Conservation (phyloP, 2,888 invertebrate species). For the Herminia tarsipennalis region DNA sequence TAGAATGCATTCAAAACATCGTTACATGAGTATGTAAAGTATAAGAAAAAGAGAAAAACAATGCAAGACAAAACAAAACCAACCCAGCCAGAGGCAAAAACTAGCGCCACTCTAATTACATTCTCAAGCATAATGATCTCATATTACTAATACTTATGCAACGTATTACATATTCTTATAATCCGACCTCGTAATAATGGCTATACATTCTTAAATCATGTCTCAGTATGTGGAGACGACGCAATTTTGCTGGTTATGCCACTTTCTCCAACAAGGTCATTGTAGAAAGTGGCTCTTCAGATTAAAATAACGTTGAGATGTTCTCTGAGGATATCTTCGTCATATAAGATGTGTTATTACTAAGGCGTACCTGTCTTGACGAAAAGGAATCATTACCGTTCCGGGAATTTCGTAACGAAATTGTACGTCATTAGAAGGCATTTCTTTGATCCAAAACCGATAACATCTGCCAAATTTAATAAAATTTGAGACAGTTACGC, state of each 20-base stretch:
- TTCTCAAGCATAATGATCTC: slow-evolving; percentile 26
- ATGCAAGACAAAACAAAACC: neutral
- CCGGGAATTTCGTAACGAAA: neutral
- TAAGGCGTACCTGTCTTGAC: neutral
- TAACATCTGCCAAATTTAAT: neutral
- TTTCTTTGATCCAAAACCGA: too few species aligned
- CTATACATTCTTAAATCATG: neutral
- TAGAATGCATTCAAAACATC: too few species aligned
- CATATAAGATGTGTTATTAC: neutral
- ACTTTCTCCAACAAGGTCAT: slow-evolving; percentile 43
- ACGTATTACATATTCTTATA: slow-evolving; percentile 25
- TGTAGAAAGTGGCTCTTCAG: slow-evolving; percentile 29
- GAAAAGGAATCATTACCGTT: neutral
- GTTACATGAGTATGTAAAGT: too few species aligned
- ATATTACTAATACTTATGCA: slow-evolving; percentile 31
- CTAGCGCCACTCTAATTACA: slow-evolving; percentile 15
- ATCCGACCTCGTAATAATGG: slow-evolving; percentile 7
- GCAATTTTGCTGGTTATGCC: slow-evolving; percentile 20
- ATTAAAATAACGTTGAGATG: slow-evolving; percentile 20
- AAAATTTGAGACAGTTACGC: too few species aligned
- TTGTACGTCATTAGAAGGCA: too few species aligned
- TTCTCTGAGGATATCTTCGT: slow-evolving; percentile 6
- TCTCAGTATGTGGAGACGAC: neutral
- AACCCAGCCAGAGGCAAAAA: slow-evolving; percentile 3
- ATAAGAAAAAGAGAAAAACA: neutral